Conservation (phyloP, 2,113 vertebrate genomes). For the Semnornis frantzii region DNA sequence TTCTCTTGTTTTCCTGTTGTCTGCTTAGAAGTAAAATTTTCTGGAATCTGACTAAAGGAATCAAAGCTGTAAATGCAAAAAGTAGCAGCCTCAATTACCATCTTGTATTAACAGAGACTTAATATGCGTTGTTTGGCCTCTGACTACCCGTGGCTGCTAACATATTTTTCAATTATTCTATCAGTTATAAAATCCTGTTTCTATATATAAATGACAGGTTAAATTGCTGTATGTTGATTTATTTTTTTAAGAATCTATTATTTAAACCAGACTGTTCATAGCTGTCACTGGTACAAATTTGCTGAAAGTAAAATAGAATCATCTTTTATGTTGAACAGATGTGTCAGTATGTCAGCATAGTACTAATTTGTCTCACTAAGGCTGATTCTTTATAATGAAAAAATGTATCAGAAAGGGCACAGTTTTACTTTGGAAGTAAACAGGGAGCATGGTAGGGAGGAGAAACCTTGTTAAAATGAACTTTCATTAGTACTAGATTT, state of each 20-base stretch:
- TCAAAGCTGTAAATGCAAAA: slow-evolving; percentile 42
- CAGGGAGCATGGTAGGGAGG: neutral
- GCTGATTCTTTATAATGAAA: slow-evolving; percentile 35
- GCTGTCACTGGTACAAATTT: slow-evolving; percentile 34
- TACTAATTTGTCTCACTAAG: slow-evolving; percentile 23
- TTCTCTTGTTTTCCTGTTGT: slow-evolving; percentile 18
- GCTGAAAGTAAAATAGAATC: slow-evolving; percentile 27
- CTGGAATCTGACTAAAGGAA: slow-evolving; percentile 35
- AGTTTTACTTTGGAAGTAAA: slow-evolving; percentile 9
- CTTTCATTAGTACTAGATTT: neutral
- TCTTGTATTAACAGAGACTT: slow-evolving; percentile 37
- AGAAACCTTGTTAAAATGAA: slow-evolving; percentile 1
- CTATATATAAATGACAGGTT: slow-evolving; percentile 42
- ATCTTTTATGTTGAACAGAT: slow-evolving; percentile 45
- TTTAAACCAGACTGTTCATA: slow-evolving; percentile 44
- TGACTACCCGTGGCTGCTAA: slow-evolving; percentile 41
- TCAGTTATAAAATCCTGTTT: slow-evolving; percentile 30
- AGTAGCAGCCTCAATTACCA: slow-evolving; percentile 20
- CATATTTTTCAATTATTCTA: slow-evolving; percentile 42
- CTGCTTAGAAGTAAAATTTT: slow-evolving; percentile 39
- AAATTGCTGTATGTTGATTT: slow-evolving; percentile 36
- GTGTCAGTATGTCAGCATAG: slow-evolving; percentile 48
- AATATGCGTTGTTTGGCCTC: slow-evolving; percentile 10
- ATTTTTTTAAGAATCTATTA: slow-evolving; percentile 53
- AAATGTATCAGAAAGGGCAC: slow-evolving; percentile 54